phyloP scores from a whole-genome alignment of 2,797 vertebrate species.

The Ptychobarbus kaznakovi region DNA sequence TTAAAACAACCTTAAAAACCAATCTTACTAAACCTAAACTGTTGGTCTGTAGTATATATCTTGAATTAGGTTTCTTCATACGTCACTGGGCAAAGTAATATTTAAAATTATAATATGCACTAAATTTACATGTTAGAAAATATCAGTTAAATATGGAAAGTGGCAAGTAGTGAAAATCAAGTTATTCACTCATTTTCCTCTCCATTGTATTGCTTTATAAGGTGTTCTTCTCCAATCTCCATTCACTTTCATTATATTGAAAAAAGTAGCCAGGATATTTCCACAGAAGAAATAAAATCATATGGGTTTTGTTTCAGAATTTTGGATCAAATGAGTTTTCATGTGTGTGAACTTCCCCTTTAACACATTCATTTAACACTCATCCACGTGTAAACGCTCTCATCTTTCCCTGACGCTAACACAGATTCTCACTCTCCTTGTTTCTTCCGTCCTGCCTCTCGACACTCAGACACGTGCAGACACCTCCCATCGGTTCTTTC shows the following conservation, averaged over 20 bases:
- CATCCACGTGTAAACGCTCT: constrained; percentile 21
- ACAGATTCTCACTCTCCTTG: constrained; percentile 29
- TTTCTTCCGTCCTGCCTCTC: constrained; percentile 1
- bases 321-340: not conserved
- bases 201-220: not conserved
- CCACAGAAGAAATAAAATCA: not conserved
- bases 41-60: not conserved
- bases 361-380: constrained; percentile 26
- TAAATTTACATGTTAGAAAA: not conserved
- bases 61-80: not conserved
- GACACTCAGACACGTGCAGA: constrained; percentile 13
- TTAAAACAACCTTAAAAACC: no score
- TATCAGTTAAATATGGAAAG: no score
- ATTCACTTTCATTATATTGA: not conserved
- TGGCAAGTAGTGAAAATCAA: not conserved
- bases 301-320: not conserved
- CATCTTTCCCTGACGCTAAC: constrained; percentile 27
- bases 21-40: not conserved
- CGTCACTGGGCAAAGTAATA: not conserved
- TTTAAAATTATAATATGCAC: not conserved
- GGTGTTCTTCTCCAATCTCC: not conserved
- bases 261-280: not conserved
- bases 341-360: not conserved
- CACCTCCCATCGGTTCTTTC: constrained; percentile 23
- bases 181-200: not conserved